These are phyloP conservation scores for Synanthedon vespiformis DNA, from an alignment of 2,888 invertebrate genomes.

Conservation along the genomic window DNA sequence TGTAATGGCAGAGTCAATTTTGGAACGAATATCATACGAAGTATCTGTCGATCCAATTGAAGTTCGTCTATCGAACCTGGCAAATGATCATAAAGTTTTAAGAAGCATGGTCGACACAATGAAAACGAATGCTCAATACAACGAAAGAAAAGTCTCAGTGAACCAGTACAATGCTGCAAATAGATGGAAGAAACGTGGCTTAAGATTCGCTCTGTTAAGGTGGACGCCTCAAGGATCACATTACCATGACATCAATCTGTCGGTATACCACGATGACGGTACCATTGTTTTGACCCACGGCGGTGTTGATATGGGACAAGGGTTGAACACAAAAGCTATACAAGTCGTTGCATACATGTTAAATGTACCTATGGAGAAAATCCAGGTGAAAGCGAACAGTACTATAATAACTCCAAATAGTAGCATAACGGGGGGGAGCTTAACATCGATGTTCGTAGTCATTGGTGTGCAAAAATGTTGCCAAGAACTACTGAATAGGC, in stretches of 20 bases:
- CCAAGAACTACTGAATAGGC: slow-evolving; percentile 44
- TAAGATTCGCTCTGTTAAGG: slow-evolving; percentile 71
- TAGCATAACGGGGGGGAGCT: slow-evolving; percentile 73
- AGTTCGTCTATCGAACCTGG: slow-evolving; percentile 59
- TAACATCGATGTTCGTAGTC: slow-evolving; percentile 74
- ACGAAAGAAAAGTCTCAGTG: slow-evolving; percentile 44
- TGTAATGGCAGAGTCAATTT: slow-evolving; percentile 63
- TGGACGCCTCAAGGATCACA: slow-evolving; percentile 50
- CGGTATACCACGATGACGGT: slow-evolving; percentile 72
- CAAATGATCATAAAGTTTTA: slow-evolving; percentile 12
- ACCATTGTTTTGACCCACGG: slow-evolving; percentile 73
- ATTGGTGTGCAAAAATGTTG: slow-evolving; percentile 65
- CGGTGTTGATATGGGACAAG: slow-evolving; percentile 79
- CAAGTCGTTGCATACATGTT: slow-evolving; percentile 75
- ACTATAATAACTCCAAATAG: slow-evolving; percentile 74
- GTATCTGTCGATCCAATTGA: slow-evolving; percentile 62
- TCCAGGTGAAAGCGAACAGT: slow-evolving; percentile 74
- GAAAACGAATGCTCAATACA: slow-evolving; percentile 57
- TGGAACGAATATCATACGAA: slow-evolving; percentile 69
- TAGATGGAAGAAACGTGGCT: slow-evolving; percentile 78
- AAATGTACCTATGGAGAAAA: slow-evolving; percentile 71
- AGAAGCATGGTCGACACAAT: slow-evolving; percentile 58
- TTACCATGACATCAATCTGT: slow-evolving; percentile 58
- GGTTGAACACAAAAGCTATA: slow-evolving; percentile 75
- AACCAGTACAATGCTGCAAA: slow-evolving; percentile 68